Base-by-base conservation (phyloP, 2,888 invertebrate genomes). In the Ectemnius continuus region DNA sequence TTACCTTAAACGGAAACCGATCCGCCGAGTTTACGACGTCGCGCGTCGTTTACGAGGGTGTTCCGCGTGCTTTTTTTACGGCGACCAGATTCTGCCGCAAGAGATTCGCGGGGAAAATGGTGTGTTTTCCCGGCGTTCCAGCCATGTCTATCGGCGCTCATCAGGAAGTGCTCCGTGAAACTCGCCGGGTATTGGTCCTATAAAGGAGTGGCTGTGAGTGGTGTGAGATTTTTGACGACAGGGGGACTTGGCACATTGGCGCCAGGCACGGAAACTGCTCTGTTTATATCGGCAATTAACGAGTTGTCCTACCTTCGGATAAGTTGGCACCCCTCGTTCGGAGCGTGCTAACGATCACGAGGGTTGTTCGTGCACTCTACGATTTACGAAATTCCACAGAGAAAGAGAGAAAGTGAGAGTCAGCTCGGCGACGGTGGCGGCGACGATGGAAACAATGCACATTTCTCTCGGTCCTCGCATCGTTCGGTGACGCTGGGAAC, bases 221-320 rank as follows among this genome's bases (percentile, higher is more conserved):
- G 65, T 52, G 70, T 57, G 66, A 65, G 52, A 68, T 71, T 74
- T 77, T 72, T 57, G 78, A 66, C 72, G 75, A 26, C 47, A 26
- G 64, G 61, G 52, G 56, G 73, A 36, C 62, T 18, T 36, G 36
- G 36, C 36, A 77, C 61, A 20, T 75, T 76, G 78, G 80, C 79
- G 77, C 78, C 79, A 70, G 61, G 59, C 78, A 74, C 87, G 36
- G 87, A 84, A 87, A 83, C 85, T 78, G 70, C 74, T 74, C 80
- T 85, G 87, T 87, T 87, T 87, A 87, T 87, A 84, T 81, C 85
- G 81, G 82, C 86, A 85, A 87, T 87, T 87, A 87, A 87, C 87
- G 85, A 87, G 87, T 87, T 86, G 76, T 79, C 66, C 67, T 76
- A 59, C 78, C 71, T 72, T 64, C 56, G 68, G 16, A 61, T 13